Evolutionary conservation across 2,113 vertebrate species (phyloP).

Genomic region (Ginglymostoma cirratum): DNA sequence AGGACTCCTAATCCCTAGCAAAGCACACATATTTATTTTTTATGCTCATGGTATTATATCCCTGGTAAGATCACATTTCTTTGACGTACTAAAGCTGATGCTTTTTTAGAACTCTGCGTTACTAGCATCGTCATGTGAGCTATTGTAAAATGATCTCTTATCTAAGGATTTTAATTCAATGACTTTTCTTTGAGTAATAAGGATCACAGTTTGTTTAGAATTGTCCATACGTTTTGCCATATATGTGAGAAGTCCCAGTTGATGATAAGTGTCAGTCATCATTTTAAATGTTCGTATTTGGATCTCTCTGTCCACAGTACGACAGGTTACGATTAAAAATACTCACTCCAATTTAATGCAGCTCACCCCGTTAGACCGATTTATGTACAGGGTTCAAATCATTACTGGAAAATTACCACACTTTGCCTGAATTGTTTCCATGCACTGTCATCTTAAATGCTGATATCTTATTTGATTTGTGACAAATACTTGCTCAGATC

Average conservation of each 20-base stretch:
- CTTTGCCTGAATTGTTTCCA: neutral
- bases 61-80: constrained; percentile 6
- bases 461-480: neutral
- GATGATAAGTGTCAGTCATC: neutral
- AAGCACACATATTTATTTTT: constrained; percentile 10
- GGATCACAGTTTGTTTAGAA: neutral
- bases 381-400: neutral
- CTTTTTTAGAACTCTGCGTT: neutral
- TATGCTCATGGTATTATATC: neutral
- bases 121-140: constrained; percentile 28
- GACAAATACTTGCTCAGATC: neutral
- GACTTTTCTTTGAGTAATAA: neutral
- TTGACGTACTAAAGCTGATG: neutral
- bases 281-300: neutral
- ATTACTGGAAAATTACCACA: neutral
- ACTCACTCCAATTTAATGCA: neutral
- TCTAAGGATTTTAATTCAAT: constrained; percentile 32
- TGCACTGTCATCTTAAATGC: neutral
- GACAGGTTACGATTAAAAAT: neutral
- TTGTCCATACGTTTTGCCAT: neutral
- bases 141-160: neutral
- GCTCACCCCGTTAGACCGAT: neutral
- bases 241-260: constrained; percentile 14
- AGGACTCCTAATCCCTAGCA: neutral
- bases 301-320: neutral